Conservation (phyloP, 1,140 invertebrate species). For the Cydia fagiglandana region DNA sequence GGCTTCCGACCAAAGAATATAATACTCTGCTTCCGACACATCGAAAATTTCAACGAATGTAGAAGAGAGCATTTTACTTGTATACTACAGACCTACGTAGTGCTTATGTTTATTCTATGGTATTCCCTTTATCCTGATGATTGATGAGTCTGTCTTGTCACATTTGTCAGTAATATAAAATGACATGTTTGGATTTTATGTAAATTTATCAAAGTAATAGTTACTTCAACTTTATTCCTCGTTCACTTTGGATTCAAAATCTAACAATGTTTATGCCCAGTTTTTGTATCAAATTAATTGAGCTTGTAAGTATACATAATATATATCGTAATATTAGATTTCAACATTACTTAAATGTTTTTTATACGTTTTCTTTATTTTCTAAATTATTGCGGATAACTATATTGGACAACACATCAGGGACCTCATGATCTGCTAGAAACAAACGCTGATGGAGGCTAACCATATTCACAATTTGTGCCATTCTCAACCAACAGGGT, state of each 20-base stretch:
- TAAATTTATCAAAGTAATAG: not conserved
- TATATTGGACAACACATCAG: too few species aligned
- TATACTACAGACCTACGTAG: not conserved
- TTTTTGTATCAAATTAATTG: constrained; percentile 65
- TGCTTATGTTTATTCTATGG: constrained; percentile 4
- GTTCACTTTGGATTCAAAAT: not conserved
- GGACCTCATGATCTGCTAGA: too few species aligned
- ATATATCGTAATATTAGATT: not conserved
- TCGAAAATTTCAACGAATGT: too few species aligned
- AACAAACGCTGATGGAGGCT: too few species aligned
- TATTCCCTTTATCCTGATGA: not conserved
- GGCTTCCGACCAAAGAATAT: too few species aligned
- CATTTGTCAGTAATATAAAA: not conserved
- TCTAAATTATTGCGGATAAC: too few species aligned
- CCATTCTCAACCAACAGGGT: too few species aligned
- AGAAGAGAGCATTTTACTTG: not conserved
- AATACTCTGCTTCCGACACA: too few species aligned
- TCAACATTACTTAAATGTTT: too few species aligned
- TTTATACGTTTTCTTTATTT: too few species aligned
- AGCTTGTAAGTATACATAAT: constrained; percentile 58
- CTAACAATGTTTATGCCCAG: constrained; percentile 66
- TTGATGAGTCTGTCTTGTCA: not conserved
- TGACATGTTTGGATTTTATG: not conserved
- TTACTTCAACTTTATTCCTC: not conserved
- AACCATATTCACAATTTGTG: too few species aligned